Base-by-base conservation (phyloP, 2,888 invertebrate species). In the Parnassius smintheus region DNA sequence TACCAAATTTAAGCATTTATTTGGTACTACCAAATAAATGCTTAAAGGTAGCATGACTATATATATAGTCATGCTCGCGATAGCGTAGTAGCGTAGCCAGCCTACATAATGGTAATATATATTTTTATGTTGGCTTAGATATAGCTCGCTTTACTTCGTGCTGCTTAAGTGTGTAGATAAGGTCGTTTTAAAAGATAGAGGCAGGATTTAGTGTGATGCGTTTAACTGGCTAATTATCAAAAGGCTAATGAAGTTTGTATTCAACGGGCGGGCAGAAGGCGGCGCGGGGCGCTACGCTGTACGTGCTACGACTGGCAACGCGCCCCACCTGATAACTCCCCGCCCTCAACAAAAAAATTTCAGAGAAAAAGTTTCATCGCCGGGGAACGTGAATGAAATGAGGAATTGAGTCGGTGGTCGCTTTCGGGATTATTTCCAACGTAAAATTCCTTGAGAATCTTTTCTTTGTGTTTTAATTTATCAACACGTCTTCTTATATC, bases 211-310 rank as follows among this genome's bases (percentile, higher is more conserved):
- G 84, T 85, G 88, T 86, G 87, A 85, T 85, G 83, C 87, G 87
- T 88, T 91, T 91, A 90, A 90, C 91, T 86, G 88, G 88, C 90
- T 91, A 92, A 92, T 92, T 92, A 91, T 91, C 90, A 90, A 91
- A 88, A 88, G 88, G 87, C 92, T 92, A 92, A 92, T 92, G 91
- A 92, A 92, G 91, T 92, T 91, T 91, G 91, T 91, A 91, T 91
- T 90, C 91, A 88, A 81, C 86, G 88, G 86, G 87, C 83, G 87
- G 82, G 85, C 75, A 69, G 72, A 73, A 82, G 79, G 80, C 77
- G 71, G 61, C 80, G 82, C 80, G 80, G 81, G 78, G 75, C 77
- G 77, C 77, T 75, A 18, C 77, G 78, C 79, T 78, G 81, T 86
- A 91, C 91, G 91, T 91, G 91, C 85, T 74, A 76, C 79, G 91